Evolutionary conservation across 1,140 invertebrate genomes (phyloP), one percentile per base, ranked within the genome.

Genomic region (Drosophila hydei): DNA sequence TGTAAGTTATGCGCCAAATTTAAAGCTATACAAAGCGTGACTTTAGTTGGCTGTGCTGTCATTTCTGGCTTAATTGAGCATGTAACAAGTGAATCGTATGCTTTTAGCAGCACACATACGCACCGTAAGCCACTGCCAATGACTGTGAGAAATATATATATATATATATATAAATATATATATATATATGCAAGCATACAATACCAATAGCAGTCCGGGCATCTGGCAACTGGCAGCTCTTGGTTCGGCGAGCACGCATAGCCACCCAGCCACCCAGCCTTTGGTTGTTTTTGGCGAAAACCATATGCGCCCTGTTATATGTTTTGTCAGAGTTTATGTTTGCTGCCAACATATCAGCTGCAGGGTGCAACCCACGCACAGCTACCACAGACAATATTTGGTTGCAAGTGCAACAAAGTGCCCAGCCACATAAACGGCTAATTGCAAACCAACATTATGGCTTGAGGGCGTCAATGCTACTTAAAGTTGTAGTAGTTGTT

Each of bases 51-150:
- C 81, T 70, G 75, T 69, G 64, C 75, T 76, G 84, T 87, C 83
- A 88, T 88, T 87, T 87, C 62, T 62, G 63, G 81, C 72, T 88
- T 87, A 87, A 87, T 87, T 87, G 81, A 78, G 81, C 81, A 54
- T 87, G 81, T 87, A 87, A 87, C 81, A 71, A 88, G 71, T 68
- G 74, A 51, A 75, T 75, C 78, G 81, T 76, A 75, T 61, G 72
- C 75, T 76, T 67, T 79, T 81, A 75, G 40, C 21, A 52, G 56
- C 74, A 68, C 69, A 55, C 55, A 72, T 36, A 56, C 59, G 58
- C 30, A 60, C 60, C 23, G 54, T 56, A 56, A 43, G 38, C 54
- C 54, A 43, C 23, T 42, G 52, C 36, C 60, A 65, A 18, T 52
- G 43, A 36, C 58, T 72, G 47, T 19, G 67, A 25, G 16, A 77